A percentile compares a stretch with the other conserved stretches of the same genome.
phyloP scores from a whole-genome alignment of 2,797 vertebrate genomes.

The Saxicola maurus region DNA sequence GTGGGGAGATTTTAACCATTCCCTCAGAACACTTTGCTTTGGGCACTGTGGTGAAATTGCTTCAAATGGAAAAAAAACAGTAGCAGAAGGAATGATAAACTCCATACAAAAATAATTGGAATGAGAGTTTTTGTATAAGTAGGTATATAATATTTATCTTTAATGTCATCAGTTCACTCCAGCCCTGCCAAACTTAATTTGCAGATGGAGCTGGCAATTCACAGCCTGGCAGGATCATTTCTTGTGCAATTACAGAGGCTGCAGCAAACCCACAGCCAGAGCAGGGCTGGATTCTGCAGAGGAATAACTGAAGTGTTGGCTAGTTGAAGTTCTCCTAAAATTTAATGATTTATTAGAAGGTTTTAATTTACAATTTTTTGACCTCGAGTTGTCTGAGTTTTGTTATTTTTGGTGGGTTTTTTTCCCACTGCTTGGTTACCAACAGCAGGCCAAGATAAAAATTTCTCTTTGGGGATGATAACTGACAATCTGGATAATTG shows the following conservation, averaged over 20 bases:
- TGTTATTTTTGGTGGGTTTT: background rate
- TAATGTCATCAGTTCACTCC: background rate
- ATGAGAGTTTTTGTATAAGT: background rate
- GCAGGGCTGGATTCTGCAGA: background rate
- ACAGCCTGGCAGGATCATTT: background rate
- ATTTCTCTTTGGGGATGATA: background rate
- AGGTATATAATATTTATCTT: background rate
- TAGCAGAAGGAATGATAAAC: background rate
- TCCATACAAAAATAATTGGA: background rate
- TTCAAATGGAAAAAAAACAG: background rate
- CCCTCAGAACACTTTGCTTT: background rate
- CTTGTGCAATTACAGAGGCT: background rate
- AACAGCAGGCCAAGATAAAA: background rate
- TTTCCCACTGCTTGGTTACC: background rate
- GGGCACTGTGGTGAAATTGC: rapidly evolving
- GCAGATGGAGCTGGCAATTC: background rate
- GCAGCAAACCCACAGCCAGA: background rate
- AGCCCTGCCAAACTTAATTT: background rate
- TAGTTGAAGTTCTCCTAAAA: background rate
- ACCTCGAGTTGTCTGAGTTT: background rate
- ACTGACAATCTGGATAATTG: background rate
- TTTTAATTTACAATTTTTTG: background rate
- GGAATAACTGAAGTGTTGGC: background rate
- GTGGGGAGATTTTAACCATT: background rate
- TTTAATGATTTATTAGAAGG: background rate